A percentile compares a stretch with the other conserved stretches of the same genome.
These are phyloP conservation scores for Clusia tigrina DNA, from an alignment of 2,888 invertebrate genomes.

Conservation along the genomic window DNA sequence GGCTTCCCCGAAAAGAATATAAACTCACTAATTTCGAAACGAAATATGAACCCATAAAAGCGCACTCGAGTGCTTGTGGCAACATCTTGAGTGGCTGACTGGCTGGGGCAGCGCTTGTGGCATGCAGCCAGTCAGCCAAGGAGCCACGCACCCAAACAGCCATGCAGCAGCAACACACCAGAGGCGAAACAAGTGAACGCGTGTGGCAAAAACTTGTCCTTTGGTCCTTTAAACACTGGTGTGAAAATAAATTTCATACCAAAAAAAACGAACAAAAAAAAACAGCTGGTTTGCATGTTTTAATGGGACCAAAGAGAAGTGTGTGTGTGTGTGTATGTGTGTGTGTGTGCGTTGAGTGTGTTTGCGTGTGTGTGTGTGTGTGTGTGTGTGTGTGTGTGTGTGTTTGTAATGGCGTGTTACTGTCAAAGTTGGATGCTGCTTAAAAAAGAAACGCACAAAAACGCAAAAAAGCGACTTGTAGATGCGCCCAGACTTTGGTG, in stretches of 20 bases:
- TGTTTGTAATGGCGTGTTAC: neutral
- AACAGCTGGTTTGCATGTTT: conserved; percentile 46
- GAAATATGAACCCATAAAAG: conserved; percentile 62
- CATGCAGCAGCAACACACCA: too few species aligned
- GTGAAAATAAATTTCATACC: conserved; percentile 57
- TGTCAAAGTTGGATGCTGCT: neutral
- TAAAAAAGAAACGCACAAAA: neutral
- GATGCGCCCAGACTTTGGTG: too few species aligned
- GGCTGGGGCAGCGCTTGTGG: neutral
- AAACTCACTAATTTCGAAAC: conserved; percentile 53
- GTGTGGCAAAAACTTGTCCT: conserved; percentile 48
- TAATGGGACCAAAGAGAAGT: conserved; percentile 14
- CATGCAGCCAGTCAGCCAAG: neutral
- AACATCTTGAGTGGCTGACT: conserved; percentile 24
- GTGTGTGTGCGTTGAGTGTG: neutral
- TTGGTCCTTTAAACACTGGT: conserved; percentile 41
- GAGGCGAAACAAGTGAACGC: neutral
- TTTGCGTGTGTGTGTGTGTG: neutral
- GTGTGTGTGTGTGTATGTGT: neutral
- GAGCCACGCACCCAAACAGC: too few species aligned
- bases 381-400: neutral
- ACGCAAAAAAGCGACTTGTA: neutral
- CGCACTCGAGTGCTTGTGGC: conserved; percentile 36
- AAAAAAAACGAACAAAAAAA: conserved; percentile 33
- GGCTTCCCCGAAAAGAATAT: neutral